Evolutionary conservation across 2,888 invertebrate species (phyloP).

Genomic region (Psylliodes chrysocephalus): DNA sequence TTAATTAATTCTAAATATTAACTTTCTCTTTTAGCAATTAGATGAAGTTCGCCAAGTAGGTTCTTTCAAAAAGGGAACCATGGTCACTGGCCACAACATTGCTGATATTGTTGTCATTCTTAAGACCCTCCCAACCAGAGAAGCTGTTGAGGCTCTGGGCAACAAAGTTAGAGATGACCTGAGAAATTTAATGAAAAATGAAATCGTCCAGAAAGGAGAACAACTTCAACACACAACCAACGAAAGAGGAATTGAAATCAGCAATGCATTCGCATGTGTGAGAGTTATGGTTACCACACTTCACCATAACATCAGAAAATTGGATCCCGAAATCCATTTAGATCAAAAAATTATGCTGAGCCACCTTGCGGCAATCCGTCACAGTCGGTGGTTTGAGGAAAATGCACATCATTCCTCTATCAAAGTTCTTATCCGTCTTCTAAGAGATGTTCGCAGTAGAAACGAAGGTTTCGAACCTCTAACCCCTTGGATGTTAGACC

Average conservation of each 20-base stretch:
- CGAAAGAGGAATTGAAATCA: slow-evolving; percentile 89
- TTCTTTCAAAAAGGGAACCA: slow-evolving; percentile 97
- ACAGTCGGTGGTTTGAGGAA: slow-evolving; percentile 98
- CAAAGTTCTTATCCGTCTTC: slow-evolving; percentile 88
- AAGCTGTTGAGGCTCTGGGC: slow-evolving; percentile 92
- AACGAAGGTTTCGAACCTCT: slow-evolving; percentile 92
- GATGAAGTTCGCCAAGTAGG: slow-evolving; percentile 97
- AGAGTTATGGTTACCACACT: slow-evolving; percentile 93
- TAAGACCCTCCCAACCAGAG: slow-evolving; percentile 95
- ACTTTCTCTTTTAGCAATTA: slow-evolving; percentile 72
- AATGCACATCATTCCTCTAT: slow-evolving; percentile 97
- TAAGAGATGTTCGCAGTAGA: slow-evolving; percentile 90
- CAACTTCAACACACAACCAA: slow-evolving; percentile 69
- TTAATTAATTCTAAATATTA: no score
- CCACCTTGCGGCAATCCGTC: slow-evolving; percentile 93
- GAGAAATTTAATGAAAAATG: slow-evolving; percentile 75
- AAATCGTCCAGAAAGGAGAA: slow-evolving; percentile 72
- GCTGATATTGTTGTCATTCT: slow-evolving; percentile 97
- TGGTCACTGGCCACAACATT: slow-evolving; percentile 93
- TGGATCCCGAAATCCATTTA: slow-evolving; percentile 87
- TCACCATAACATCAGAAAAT: slow-evolving; percentile 90
- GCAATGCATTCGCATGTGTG: slow-evolving; percentile 85
- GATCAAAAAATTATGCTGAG: slow-evolving; percentile 84
- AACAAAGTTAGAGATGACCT: slow-evolving; percentile 89
- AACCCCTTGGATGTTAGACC: slow-evolving; percentile 96